Evolutionary conservation across 2,888 invertebrate species (phyloP), one percentile per base, ranked within the genome.

Genomic region (Drosophila robusta): DNA sequence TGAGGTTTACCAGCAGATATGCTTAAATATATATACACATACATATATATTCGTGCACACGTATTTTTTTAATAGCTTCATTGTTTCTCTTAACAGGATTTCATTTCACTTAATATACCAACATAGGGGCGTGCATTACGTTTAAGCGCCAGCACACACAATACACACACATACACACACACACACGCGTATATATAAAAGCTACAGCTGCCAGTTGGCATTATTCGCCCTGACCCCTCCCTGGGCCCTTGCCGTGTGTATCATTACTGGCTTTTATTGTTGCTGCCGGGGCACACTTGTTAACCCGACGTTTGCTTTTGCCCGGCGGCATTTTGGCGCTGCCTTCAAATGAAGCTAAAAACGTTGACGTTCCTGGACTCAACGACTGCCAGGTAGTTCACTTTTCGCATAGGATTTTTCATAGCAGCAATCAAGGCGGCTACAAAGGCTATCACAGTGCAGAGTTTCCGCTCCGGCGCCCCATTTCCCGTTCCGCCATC

Each of bases 41-140:
- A 42, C 39, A 45, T 4, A 32, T 9, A 11, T 32, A 32, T 4
- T 32, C 12, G 4, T 34, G 46, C 29, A 18, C 41, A 50, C 41
- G 64, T 38, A 50, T 66, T 67, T 81, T 83, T 88, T 83, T 83
- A 83, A 83, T 83, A 79, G 83, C 83, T 83, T 88, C 89, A 83
- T 83, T 83, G 83, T 83, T 83, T 88, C 74, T 76, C 69, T 76
- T 88, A 83, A 83, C 83, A 88, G 83, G 83, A 88, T 83, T 88
- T 83, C 77, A 88, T 83, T 88, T 88, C 77, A 79, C 89, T 83
- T 88, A 83, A 88, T 86, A 76, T 70, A 74, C 70, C 68, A 70
- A 67, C 78, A 70, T 64, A 39, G 55, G n/a, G 51, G 70, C 49
- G 45, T 69, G 71, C 68, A 69, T 79, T 68, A 72, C 68, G 65